phyloP scores from a whole-genome alignment of 2,888 invertebrate genomes.

The Globia sparganii region DNA sequence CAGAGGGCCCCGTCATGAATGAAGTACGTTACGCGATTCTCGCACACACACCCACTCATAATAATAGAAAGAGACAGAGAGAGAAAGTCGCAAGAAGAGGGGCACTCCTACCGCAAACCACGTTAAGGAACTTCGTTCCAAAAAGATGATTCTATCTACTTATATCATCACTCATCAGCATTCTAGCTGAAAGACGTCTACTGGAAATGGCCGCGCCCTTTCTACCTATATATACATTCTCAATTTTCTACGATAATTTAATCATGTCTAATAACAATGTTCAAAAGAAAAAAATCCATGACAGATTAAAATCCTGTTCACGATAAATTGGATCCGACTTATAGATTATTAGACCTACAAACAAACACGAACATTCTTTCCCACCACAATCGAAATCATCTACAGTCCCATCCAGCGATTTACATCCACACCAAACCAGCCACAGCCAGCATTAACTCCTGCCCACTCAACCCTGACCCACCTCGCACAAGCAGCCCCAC shows the following conservation, averaged over 20 bases:
- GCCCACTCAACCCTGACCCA: conserved; percentile 71
- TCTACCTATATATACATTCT: background rate
- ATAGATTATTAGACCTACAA: too few relatives aligned
- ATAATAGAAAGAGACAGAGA: too few relatives aligned
- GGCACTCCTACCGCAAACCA: too few relatives aligned
- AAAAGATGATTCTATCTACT: too few relatives aligned
- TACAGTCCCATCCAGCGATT: conserved; percentile 59
- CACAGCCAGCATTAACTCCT: conserved; percentile 72
- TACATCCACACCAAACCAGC: conserved; percentile 57
- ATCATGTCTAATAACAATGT: background rate
- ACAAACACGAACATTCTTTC: background rate
- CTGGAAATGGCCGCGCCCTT: background rate
- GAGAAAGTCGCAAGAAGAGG: too few relatives aligned
- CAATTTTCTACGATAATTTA: background rate
- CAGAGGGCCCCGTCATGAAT: too few relatives aligned
- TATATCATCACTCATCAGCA: too few relatives aligned
- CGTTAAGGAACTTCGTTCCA: too few relatives aligned
- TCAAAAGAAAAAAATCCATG: background rate
- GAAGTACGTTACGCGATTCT: too few relatives aligned
- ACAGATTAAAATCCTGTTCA: background rate
- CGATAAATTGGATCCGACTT: background rate
- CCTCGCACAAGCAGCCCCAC: conserved; percentile 33
- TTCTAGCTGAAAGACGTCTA: too few relatives aligned
- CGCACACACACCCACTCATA: too few relatives aligned
- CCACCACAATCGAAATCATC: background rate